Conservation (phyloP, 1,140 invertebrate species). For the Zaprionus vittiger region DNA sequence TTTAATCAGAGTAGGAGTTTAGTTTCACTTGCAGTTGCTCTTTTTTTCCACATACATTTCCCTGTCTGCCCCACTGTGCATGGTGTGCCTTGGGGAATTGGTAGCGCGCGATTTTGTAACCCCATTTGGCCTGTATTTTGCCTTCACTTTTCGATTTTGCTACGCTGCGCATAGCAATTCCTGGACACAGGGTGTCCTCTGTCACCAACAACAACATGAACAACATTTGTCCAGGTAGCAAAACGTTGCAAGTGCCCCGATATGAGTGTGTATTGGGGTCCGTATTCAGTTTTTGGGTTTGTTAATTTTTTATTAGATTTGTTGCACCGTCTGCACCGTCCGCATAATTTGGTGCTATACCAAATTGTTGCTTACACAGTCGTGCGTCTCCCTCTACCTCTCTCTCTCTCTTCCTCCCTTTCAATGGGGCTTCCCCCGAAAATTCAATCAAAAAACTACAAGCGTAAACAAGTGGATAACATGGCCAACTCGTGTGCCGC, state of each 20-base stretch:
- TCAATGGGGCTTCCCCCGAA: constrained; percentile 20
- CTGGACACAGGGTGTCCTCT: constrained; percentile 43
- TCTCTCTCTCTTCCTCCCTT: neutral
- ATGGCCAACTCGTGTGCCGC: constrained; percentile 51
- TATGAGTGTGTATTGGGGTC: constrained; percentile 12
- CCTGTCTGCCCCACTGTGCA: constrained; percentile 41
- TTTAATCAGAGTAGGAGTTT: neutral
- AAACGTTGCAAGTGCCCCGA: constrained; percentile 35
- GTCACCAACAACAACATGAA: constrained; percentile 12
- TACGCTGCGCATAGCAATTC: constrained; percentile 59
- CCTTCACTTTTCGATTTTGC: constrained; percentile 70
- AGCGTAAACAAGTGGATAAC: constrained; percentile 71
- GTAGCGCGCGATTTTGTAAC: constrained; percentile 66
- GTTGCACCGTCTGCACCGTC: constrained; percentile 51
- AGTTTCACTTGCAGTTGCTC: neutral
- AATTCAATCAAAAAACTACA: constrained; percentile 76
- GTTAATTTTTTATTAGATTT: constrained; percentile 61
- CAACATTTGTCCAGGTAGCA: constrained; percentile 29
- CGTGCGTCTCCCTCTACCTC: neutral
- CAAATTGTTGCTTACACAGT: constrained; percentile 58
- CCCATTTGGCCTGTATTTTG: constrained; percentile 81
- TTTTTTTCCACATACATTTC: neutral
- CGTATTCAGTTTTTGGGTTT: constrained; percentile 36
- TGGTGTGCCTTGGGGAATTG: constrained; percentile 52
- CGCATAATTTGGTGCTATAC: constrained; percentile 56